A percentile compares a stretch with the other conserved stretches of the same genome.
Evolutionary conservation across 2,113 vertebrate species (phyloP).

Genomic region (Prinia subflava): DNA sequence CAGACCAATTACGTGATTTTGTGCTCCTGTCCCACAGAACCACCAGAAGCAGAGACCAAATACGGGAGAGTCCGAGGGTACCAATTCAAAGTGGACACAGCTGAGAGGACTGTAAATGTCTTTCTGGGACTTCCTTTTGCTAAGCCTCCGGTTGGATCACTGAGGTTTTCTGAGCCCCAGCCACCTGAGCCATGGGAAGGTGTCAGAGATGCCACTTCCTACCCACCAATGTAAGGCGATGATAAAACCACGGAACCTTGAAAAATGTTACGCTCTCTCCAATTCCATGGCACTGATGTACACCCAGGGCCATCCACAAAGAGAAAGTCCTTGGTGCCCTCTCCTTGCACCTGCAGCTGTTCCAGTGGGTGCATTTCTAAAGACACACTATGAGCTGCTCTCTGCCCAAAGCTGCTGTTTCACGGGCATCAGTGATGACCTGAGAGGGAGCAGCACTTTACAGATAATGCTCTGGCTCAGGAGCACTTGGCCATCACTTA

Average conservation of each 20-base stretch:
- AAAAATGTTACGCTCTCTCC: background rate
- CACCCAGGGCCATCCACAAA: background rate
- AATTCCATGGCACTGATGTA: background rate
- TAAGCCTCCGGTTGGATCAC: constrained; percentile 76
- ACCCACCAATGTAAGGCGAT: constrained; percentile 75
- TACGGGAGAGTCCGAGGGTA: constrained; percentile 74
- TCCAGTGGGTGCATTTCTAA: background rate
- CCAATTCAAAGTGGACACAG: constrained; percentile 67
- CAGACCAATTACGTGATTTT: background rate
- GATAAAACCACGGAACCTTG: background rate
- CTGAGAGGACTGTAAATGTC: constrained; percentile 62
- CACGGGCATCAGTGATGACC: background rate
- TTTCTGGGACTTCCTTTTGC: constrained; percentile 83
- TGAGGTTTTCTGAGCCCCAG: constrained; percentile 77
- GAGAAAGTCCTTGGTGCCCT: background rate
- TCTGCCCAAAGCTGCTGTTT: background rate
- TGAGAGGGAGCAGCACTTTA: background rate
- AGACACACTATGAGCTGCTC: background rate
- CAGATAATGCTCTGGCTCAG: background rate
- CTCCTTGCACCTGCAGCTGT: background rate
- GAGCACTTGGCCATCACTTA: background rate
- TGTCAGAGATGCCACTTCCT: constrained; percentile 73
- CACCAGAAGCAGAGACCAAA: constrained; percentile 70
- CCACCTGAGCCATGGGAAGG: constrained; percentile 74
- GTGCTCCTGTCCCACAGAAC: constrained; percentile 19